phyloP scores from a whole-genome alignment of 2,797 vertebrate species.

The Gephyroberyx darwinii region DNA sequence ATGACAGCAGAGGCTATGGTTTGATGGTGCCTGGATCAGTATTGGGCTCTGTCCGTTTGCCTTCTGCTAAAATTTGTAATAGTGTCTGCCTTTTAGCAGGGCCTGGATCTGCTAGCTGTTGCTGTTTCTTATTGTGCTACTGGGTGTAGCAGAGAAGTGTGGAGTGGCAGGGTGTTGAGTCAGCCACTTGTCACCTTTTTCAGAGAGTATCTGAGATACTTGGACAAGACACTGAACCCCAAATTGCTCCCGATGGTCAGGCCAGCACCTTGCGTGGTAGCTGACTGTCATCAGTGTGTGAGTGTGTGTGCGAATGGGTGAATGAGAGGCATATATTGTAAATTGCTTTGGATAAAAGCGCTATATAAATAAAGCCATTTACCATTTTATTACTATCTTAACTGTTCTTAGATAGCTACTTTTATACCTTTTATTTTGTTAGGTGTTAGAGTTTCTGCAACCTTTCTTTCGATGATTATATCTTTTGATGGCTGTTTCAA shows the following conservation, averaged over 20 bases:
- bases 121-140: constrained; percentile 27
- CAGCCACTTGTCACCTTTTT: constrained; percentile 30
- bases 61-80: constrained; percentile 52
- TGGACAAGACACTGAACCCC: background rate
- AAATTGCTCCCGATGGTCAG: no score
- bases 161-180: constrained; percentile 22
- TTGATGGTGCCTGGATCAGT: constrained; percentile 49
- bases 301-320: no score
- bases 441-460: no score
- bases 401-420: constrained; percentile 3
- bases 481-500: no score
- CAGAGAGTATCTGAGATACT: background rate
- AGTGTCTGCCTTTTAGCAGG: constrained; percentile 31
- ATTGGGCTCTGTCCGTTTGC: constrained; percentile 44
- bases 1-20: constrained; percentile 46
- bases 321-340: no score
- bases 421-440: background rate
- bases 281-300: no score
- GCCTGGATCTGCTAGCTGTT: constrained; percentile 36
- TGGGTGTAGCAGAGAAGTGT: constrained; percentile 17
- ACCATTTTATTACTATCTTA: constrained; percentile 21
- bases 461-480: no score
- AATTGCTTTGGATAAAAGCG: no score
- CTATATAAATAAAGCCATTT: background rate
- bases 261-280: no score